Base-by-base conservation (phyloP, 2,888 invertebrate genomes). In the Leucoptera coffeella region DNA sequence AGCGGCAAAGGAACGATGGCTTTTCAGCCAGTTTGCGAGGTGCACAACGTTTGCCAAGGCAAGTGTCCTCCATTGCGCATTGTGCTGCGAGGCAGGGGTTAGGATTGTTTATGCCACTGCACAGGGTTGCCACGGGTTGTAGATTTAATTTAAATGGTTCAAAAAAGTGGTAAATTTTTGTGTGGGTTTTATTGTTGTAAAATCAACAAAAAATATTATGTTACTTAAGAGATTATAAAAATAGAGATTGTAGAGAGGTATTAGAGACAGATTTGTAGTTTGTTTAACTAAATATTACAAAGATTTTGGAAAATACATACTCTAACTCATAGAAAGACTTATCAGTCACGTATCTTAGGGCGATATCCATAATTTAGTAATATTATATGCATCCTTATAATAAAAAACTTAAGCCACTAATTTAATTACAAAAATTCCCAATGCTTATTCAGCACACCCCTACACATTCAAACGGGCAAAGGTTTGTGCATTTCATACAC, bases 1-100 rank as follows among this genome's bases (percentile, higher is more conserved):
- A 57, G 55, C 58, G 51, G 52, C 56, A 57, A 60, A 61, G 55
- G 47, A 43, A 50, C 40, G 47, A 42, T 45, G 43, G 41, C 38
- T 49, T 46, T 38, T 61, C 62, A 55, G 61, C 53, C 59, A 23
- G 59, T 58, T 50, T 43, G n/a, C 32, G 32, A 34, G 35, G 22
- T 35, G 45, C 42, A 42, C 42, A 49, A 15, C n/a, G n/a, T n/a
- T n/a, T n/a, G n/a, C n/a, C n/a, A n/a, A n/a, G n/a, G n/a, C n/a
- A n/a, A n/a, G n/a, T n/a, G n/a, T n/a, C n/a, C n/a, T n/a, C n/a
- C n/a, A n/a, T n/a, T n/a, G 11, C 17, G 15, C 9, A 15, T 25
- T 25, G 15, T 11, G 15, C 26, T 22, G 26, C 22, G 55, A 52
- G 53, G 45, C n/a, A n/a, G n/a, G n/a, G n/a, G n/a, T n/a, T n/a